Percentiles rank a stretch among this genome's conserved stretches.
Evolutionary conservation across 2,888 invertebrate genomes (phyloP).

Genomic region (Panorpa germanica): DNA sequence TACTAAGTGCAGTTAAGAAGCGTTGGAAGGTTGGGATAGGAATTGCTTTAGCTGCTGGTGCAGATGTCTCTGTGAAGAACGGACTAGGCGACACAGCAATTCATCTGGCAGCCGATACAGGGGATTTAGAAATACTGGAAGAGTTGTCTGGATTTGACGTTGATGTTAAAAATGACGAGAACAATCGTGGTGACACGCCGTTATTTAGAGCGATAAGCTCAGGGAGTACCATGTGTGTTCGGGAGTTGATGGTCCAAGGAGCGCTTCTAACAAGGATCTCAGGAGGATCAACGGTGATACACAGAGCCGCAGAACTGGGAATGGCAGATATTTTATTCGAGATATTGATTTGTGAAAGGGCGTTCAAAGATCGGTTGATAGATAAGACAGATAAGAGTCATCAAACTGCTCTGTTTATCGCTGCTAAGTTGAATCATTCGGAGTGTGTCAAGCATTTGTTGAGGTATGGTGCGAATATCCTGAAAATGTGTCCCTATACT

Average conservation of each 20-base stretch:
- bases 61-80: constrained; percentile 16
- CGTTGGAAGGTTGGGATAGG: constrained; percentile 30
- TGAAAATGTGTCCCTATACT: no score
- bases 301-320: constrained; percentile 4
- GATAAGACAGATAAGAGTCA: no score
- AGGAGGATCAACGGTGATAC: constrained; percentile 6
- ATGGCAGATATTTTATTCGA: no score
- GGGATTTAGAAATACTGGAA: constrained; percentile 15
- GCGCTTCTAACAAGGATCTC: constrained; percentile 6
- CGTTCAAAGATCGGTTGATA: no score
- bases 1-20: constrained; percentile 29
- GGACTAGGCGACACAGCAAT: constrained; percentile 16
- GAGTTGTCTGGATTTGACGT: constrained; percentile 16
- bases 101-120: constrained; percentile 17
- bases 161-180: constrained; percentile 14
- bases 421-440: no score
- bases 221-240: constrained; percentile 14
- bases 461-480: no score
- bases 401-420: no score
- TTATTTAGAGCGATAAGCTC: constrained; percentile 15
- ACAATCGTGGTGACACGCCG: constrained; percentile 14
- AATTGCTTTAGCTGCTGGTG: constrained; percentile 17
- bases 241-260: constrained; percentile 15
- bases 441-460: no score
- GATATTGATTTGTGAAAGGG: no score